These are phyloP conservation scores for Choreutis nemorana DNA, from an alignment of 2,888 invertebrate genomes.

Conservation along the genomic window DNA sequence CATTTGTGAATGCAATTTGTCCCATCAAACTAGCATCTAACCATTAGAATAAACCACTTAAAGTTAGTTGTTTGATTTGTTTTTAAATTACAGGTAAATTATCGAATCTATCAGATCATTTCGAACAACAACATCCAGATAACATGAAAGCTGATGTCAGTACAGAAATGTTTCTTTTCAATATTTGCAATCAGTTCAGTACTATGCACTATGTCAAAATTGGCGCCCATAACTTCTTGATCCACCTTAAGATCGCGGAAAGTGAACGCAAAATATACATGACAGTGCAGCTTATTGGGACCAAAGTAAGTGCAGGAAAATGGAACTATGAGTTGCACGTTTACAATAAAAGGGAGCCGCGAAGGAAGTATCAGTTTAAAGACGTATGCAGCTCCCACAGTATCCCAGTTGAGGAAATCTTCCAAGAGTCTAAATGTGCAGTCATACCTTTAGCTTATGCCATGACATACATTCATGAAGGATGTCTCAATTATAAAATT, in stretches of 20 bases:
- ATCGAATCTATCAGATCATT: conserved; percentile 27
- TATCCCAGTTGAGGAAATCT: conserved; percentile 19
- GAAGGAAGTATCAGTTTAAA: conserved; percentile 26
- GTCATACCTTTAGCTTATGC: conserved; percentile 21
- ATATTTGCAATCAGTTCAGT: conserved; percentile 17
- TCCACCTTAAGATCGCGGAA: conserved; percentile 27
- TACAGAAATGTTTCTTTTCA: conserved; percentile 25
- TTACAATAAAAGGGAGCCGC: conserved; percentile 34
- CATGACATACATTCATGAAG: conserved; percentile 15
- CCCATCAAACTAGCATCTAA: no score
- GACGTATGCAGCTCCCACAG: conserved; percentile 24
- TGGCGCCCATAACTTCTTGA: conserved; percentile 28
- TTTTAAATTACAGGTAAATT: conserved; percentile 38
- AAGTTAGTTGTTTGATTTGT: no score
- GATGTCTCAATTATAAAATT: conserved; percentile 22
- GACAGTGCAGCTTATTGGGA: conserved; percentile 31
- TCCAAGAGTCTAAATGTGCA: conserved; percentile 21
- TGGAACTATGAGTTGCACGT: conserved; percentile 44
- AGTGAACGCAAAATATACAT: conserved; percentile 23
- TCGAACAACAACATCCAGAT: conserved; percentile 24
- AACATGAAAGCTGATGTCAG: conserved; percentile 23
- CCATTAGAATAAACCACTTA: no score
- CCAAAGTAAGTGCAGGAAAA: conserved; percentile 28
- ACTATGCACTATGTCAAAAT: conserved; percentile 23
- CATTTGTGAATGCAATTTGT: no score